Evolutionary conservation across 2,888 invertebrate genomes (phyloP).

Genomic region (Cabera pusaria): DNA sequence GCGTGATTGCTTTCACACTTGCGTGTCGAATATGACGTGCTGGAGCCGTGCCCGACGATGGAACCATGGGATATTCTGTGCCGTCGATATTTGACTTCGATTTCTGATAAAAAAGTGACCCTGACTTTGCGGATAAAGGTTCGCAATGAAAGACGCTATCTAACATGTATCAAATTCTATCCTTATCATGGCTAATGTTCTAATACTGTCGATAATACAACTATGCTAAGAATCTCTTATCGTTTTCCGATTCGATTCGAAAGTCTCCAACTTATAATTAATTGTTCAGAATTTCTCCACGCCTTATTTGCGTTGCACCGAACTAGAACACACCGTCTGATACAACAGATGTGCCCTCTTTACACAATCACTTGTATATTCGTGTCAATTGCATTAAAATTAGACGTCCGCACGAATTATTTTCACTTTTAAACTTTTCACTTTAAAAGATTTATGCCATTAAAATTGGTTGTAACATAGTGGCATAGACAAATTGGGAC

Average conservation of each 20-base stretch:
- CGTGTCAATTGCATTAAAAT: slow-evolving; percentile 19
- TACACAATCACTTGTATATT: slow-evolving; percentile 23
- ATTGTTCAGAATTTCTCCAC: slow-evolving; percentile 1
- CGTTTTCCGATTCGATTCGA: neutral
- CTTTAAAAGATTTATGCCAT: slow-evolving; percentile 16
- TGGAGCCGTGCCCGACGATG: slow-evolving; percentile 26
- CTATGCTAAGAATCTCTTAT: slow-evolving; percentile 2
- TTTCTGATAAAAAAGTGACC: slow-evolving; percentile 14
- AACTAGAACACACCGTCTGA: slow-evolving; percentile 11
- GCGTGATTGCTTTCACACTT: slow-evolving; percentile 51
- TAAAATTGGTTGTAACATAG: slow-evolving; percentile 21
- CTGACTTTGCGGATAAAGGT: slow-evolving; percentile 23
- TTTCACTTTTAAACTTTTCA: no score
- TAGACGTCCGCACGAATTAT: slow-evolving; percentile 12
- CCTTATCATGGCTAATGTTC: slow-evolving; percentile 2
- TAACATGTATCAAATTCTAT: neutral
- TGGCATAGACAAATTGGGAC: slow-evolving; percentile 52
- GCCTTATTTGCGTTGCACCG: slow-evolving; percentile 1
- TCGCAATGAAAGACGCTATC: no score
- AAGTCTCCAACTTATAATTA: neutral
- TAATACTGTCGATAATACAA: neutral
- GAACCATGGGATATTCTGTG: slow-evolving; percentile 22
- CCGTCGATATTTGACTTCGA: slow-evolving; percentile 17
- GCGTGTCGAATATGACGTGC: slow-evolving; percentile 44
- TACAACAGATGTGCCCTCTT: slow-evolving; percentile 24